These are phyloP conservation scores for Callopanchax toddi DNA, from an alignment of 2,113 vertebrate species.

Conservation along the genomic window DNA sequence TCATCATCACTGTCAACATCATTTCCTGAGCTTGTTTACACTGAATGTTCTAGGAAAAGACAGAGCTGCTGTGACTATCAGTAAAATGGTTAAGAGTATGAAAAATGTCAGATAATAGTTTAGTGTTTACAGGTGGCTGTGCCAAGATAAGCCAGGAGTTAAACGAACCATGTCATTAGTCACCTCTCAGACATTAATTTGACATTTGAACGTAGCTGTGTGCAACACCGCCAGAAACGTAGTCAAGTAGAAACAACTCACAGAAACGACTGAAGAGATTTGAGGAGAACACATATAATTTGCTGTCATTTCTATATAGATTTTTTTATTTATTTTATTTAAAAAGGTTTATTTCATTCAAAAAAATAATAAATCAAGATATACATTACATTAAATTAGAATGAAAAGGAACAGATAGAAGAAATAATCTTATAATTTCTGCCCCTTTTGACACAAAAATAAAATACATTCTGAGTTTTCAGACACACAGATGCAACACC, in stretches of 20 bases:
- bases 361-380: too few species aligned
- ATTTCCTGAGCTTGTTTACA: constrained; percentile 78
- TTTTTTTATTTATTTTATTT: too few species aligned
- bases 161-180: constrained; percentile 11
- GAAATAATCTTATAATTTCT: too few species aligned
- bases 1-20: constrained; percentile 29
- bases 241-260: constrained; percentile 6
- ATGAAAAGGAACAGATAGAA: too few species aligned
- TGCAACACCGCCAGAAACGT: neutral
- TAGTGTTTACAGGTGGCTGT: neutral
- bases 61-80: constrained; percentile 13
- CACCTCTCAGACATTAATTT: neutral
- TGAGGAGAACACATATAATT: too few species aligned
- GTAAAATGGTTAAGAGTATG: constrained; percentile 22
- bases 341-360: too few species aligned
- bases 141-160: constrained; percentile 22
- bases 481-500: too few species aligned
- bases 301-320: too few species aligned
- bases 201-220: neutral
- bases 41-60: constrained; percentile 21
- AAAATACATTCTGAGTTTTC: too few species aligned
- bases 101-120: constrained; percentile 19
- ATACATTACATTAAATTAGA: too few species aligned
- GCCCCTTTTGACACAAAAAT: too few species aligned
- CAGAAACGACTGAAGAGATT: neutral